Evolutionary conservation across 2,113 vertebrate genomes (phyloP), one percentile per base, ranked within the genome.

Genomic region (Eleginops maclovinus): DNA sequence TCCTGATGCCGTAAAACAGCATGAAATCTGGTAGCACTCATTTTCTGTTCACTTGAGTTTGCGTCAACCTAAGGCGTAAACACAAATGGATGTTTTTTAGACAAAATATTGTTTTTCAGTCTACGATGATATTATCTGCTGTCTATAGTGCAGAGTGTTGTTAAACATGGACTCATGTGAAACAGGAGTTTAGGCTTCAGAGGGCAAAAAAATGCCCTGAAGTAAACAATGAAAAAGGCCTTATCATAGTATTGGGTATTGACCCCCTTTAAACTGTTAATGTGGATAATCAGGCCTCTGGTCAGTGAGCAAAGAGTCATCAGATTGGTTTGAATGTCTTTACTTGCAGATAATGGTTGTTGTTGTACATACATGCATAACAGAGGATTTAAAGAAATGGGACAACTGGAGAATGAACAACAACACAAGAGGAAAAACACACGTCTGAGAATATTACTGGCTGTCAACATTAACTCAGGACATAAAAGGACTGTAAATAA

Each of bases 151-250:
- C 77, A 7, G 49, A 68, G 67, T 51, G 49, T 40, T 44, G 55
- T 61, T 59, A 46, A 69, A 36, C 24, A 12, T 31, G n/a, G 47
- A 69, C 68, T 13, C 24, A 55, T 72, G 47, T 70, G 22, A 68
- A 75, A 49, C 17, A 58, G 61, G 44, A 68, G 19, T 5, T 40
- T 3, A 50, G 44, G 58, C 64, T 74, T 70, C 17, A 61, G 46
- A 26, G 47, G 54, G 58, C 60, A 72, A 70, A 56, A 36, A 46
- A 59, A 68, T 17, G 22, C 56, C 49, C 41, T 21, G 54, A 47
- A 68, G 31, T 36, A 36, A 36, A 36, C 31, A 19, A 51, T 19
- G 12, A 68, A 41, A 55, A 24, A 4, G 9, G 47, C 12, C 4
- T 51, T 21, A 36, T 21, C 22, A 53, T 53, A 53, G n/a, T 28